Percentiles rank a stretch among this genome's conserved stretches.
Conservation (phyloP, 2,113 vertebrate genomes). For the Lanius ludovicianus region DNA sequence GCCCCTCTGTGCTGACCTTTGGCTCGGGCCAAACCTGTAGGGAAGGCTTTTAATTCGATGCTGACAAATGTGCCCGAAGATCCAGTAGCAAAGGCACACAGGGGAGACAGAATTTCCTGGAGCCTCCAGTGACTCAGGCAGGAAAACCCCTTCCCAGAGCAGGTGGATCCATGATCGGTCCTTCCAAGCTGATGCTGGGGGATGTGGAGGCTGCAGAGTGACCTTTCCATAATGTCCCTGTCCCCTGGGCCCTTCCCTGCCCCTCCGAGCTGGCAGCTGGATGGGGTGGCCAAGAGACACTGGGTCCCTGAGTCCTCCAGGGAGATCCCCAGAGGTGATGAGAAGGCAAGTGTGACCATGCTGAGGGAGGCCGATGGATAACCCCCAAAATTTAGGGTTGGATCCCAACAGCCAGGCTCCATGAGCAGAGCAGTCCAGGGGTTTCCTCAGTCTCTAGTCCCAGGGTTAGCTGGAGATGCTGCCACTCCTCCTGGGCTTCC, state of each 20-base stretch:
- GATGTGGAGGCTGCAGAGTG: background rate
- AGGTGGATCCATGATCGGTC: fast-evolving
- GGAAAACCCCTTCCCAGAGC: background rate
- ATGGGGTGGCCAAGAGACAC: background rate
- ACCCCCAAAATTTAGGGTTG: background rate
- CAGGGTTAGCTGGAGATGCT: background rate
- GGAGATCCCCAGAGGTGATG: background rate
- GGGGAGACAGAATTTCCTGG: background rate
- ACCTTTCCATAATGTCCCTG: background rate
- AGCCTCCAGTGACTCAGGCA: background rate
- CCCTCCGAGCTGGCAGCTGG: background rate
- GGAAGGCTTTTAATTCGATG: background rate
- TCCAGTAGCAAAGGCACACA: fast-evolving
- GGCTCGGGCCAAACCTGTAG: background rate
- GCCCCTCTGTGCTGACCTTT: background rate
- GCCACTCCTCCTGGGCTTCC: background rate
- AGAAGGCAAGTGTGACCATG: background rate
- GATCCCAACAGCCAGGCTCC: background rate
- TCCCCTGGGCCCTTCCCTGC: background rate
- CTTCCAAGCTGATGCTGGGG: background rate
- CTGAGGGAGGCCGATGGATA: background rate
- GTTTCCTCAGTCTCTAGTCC: background rate
- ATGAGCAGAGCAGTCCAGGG: background rate
- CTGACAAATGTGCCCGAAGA: background rate
- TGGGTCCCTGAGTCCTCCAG: fast-evolving